Percentiles rank a stretch among this genome's conserved stretches.
Evolutionary conservation across 2,888 invertebrate species (phyloP).

Genomic region (Acleris emargana): DNA sequence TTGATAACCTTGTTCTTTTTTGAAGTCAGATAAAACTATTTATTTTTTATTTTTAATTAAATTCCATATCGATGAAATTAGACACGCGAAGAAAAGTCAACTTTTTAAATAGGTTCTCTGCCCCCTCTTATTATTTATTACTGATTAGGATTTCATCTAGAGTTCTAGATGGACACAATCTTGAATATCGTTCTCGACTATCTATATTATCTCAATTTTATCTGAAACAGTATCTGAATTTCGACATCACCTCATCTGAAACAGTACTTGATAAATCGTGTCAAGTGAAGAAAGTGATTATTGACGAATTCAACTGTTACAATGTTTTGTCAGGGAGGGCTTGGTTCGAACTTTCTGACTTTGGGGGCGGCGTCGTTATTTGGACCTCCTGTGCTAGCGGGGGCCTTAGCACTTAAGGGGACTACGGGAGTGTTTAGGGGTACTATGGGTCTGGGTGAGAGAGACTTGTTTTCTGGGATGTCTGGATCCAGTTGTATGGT

Average conservation of each 20-base stretch:
- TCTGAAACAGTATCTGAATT: constrained; percentile 18
- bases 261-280: constrained; percentile 28
- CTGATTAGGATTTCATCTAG: no score
- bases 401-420: constrained; percentile 24
- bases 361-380: constrained; percentile 21
- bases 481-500: constrained; percentile 24
- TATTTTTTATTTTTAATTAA: no score
- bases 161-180: no score
- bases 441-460: constrained; percentile 14
- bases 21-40: no score
- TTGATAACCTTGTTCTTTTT: no score
- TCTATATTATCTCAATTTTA: constrained; percentile 12
- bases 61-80: no score
- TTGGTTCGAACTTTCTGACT: constrained; percentile 18
- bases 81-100: no score
- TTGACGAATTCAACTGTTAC: constrained; percentile 17
- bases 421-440: constrained; percentile 19
- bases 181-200: neutral
- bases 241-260: constrained; percentile 27
- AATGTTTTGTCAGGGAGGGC: constrained; percentile 24
- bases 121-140: no score
- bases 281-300: constrained; percentile 24
- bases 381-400: constrained; percentile 27
- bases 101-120: no score
- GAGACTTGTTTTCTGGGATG: neutral